Evolutionary conservation across 2,113 vertebrate genomes (phyloP), one percentile per base, ranked within the genome.

Genomic region (Trogon melanurus): DNA sequence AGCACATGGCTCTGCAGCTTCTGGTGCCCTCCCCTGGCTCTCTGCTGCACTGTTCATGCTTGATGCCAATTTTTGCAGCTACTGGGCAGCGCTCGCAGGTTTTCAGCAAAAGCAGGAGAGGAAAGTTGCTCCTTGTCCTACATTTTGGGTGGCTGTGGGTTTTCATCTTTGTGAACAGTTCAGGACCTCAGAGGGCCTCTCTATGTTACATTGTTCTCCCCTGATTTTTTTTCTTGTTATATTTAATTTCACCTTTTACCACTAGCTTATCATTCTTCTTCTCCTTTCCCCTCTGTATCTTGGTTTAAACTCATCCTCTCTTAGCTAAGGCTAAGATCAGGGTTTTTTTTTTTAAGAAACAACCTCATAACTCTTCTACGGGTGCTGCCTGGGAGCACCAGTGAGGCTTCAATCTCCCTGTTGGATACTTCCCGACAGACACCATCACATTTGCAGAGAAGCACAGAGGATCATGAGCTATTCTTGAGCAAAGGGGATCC

Each of bases 341-440:
- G 17, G 8, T 4, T 2, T 36, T 36, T 64, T 64, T 91, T 92
- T 88, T 72, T 50, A 83, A 51, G 62, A 36, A 83, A 76, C 78
- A 17, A 25, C 44, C 73, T 86, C 56, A 7, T 67, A 57, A 76
- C 89, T 85, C 75, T 88, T 79, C 83, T 88, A 65, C 75, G 44
- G 47, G 66, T 60, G 83, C 89, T 91, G 91, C 82, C 50, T 54
- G 4, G 66, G 93, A 82, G 89, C 89, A 90, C 86, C 86, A 73
- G 41, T 4, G 13, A 13, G 62, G 58, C 62, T 71, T n/a, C 66
- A 32, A 0, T 29, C 79, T 74, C 86, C 69, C 45, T 72, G 64
- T 51, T 80, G 85, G 61, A 27, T 66, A 5, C 50, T 88, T 60
- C 64, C 48, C 62, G 22, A 20, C 71, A 79, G 47, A 25, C 32